Evolutionary conservation across 1,140 invertebrate species (phyloP).

Genomic region (Steinernema khuongi): DNA sequence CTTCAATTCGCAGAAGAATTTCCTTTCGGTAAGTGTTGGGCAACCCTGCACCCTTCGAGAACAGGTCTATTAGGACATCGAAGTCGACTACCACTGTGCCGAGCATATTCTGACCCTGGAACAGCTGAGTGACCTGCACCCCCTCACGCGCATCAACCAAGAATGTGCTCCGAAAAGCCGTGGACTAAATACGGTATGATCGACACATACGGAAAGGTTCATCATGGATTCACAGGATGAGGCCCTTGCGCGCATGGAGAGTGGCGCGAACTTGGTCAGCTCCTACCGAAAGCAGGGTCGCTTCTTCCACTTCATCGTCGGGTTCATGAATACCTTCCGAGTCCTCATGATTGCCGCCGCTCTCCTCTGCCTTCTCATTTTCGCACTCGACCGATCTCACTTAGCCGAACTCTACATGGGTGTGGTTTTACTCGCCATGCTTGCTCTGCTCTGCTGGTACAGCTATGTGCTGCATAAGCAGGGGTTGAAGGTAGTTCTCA

Average conservation of each 20-base stretch:
- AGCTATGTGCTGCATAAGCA: constrained; percentile 37
- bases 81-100: constrained; percentile 24
- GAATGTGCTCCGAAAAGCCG: constrained; percentile 25
- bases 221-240: neutral
- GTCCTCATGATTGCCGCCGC: constrained; percentile 35
- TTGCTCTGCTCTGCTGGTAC: constrained; percentile 32
- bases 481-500: constrained; percentile 22
- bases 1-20: neutral
- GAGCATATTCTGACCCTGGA: constrained; percentile 37
- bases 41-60: neutral
- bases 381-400: constrained; percentile 31
- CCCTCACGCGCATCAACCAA: constrained; percentile 35
- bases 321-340: constrained; percentile 44
- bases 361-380: constrained; percentile 39
- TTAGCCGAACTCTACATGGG: constrained; percentile 36
- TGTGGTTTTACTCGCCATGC: constrained; percentile 32
- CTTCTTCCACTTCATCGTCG: constrained; percentile 25
- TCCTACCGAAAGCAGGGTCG: constrained; percentile 16
- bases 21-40: neutral
- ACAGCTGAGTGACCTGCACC: constrained; percentile 41
- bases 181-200: constrained; percentile 31
- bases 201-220: neutral
- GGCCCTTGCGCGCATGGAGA: constrained; percentile 20
- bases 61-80: constrained; percentile 24
- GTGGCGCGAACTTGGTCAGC: constrained; percentile 19